Conservation (phyloP, 2,888 invertebrate genomes). For the Melipona bicolor region DNA sequence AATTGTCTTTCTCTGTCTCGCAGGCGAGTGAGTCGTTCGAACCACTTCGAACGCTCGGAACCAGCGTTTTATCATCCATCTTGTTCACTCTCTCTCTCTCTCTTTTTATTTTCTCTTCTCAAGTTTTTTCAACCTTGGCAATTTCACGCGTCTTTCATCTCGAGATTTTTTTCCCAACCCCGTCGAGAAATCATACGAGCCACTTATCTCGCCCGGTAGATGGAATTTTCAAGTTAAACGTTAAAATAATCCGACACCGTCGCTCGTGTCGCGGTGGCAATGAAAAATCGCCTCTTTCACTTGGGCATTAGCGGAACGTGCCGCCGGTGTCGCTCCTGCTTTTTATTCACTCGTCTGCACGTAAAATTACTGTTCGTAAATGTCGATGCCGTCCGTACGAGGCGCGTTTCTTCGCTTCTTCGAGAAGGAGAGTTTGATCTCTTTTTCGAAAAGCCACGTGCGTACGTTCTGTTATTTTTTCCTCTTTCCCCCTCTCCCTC, state of each 20-base stretch:
- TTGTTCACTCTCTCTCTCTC: not conserved
- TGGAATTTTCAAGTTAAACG: slow-evolving; percentile 41
- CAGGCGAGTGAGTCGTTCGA: not conserved
- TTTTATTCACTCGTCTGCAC: not conserved
- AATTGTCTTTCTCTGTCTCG: not conserved
- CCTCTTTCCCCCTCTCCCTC: rapidly evolving
- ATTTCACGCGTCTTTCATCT: not conserved
- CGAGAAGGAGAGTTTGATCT: not conserved
- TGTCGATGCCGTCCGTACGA: not conserved
- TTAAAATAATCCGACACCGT: slow-evolving; percentile 14
- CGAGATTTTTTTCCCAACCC: not conserved
- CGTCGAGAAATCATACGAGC: not conserved
- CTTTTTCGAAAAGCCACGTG: no score
- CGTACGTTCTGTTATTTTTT: not conserved
- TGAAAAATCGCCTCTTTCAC: slow-evolving; percentile 54
- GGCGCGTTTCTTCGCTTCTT: not conserved
- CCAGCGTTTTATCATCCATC: not conserved
- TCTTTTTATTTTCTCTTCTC: not conserved
- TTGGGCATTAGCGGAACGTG: slow-evolving; percentile 15
- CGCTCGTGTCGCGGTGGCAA: slow-evolving; percentile 13
- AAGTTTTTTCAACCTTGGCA: not conserved
- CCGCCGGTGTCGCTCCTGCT: slow-evolving; percentile 11
- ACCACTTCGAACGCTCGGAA: not conserved
- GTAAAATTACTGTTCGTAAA: slow-evolving; percentile 35
- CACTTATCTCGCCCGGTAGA: not conserved